Percentiles rank a stretch among this genome's conserved stretches.
These are phyloP conservation scores for Camarhynchus parvulus DNA, from an alignment of 2,113 vertebrate genomes.

Conservation along the genomic window DNA sequence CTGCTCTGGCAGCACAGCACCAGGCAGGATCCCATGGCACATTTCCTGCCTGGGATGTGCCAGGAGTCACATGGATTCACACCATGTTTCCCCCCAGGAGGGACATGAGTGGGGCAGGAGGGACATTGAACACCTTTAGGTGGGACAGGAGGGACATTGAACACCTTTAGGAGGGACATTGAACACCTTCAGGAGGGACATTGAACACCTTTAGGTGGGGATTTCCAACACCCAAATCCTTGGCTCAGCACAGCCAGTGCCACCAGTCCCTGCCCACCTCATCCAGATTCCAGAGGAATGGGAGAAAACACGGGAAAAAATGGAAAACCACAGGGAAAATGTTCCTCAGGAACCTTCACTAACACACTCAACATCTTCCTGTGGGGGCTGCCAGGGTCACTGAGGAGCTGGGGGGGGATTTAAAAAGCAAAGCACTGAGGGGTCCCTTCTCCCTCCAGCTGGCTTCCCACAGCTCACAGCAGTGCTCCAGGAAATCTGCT, in stretches of 20 bases:
- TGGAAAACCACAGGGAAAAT: background rate
- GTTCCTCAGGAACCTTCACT: background rate
- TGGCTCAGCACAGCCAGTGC: background rate
- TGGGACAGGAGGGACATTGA: background rate
- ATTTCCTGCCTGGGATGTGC: background rate
- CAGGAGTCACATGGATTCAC: background rate
- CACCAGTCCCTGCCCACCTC: background rate
- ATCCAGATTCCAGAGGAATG: background rate
- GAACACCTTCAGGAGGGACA: too few relatives aligned
- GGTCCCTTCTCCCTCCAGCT: background rate
- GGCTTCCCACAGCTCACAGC: background rate
- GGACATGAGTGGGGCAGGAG: accelerated
- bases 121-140: background rate
- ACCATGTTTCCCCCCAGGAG: background rate
- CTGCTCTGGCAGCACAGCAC: background rate
- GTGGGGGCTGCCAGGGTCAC: background rate
- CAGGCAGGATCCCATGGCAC: background rate
- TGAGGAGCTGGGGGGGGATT: background rate
- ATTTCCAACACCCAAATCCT: background rate
- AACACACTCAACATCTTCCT: accelerated
- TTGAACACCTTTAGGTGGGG: too few relatives aligned
- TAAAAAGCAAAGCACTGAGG: background rate
- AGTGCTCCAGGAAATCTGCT: background rate
- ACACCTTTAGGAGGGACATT: accelerated
- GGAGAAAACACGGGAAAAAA: accelerated